Evolutionary conservation across 2,797 vertebrate species (phyloP).

Genomic region (Acipenser ruthenus): DNA sequence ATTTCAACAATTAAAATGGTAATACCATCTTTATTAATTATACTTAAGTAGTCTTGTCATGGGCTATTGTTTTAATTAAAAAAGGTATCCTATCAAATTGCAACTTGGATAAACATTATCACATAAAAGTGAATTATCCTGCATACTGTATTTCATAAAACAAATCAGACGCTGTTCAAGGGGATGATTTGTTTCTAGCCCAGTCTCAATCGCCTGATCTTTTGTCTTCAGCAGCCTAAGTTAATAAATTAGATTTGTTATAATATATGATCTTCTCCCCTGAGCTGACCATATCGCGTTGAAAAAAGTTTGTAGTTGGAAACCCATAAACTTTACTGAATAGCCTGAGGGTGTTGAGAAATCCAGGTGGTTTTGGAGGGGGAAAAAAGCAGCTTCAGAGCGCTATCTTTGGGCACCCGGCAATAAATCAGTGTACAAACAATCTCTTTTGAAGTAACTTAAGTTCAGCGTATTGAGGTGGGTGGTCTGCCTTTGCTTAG

Average conservation of each 20-base stretch:
- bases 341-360: slow-evolving; percentile 25
- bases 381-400: not conserved
- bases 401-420: not conserved
- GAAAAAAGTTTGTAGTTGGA: slow-evolving; percentile 31
- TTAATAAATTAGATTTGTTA: slow-evolving; percentile 27
- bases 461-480: not conserved
- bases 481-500: not conserved
- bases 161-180: too few relatives aligned
- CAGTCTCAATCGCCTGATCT: too few relatives aligned
- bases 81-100: too few relatives aligned
- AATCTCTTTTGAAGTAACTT: not conserved
- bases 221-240: too few relatives aligned
- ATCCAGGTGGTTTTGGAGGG: slow-evolving; percentile 29
- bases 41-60: too few relatives aligned
- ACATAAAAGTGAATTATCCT: too few relatives aligned
- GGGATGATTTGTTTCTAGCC: too few relatives aligned
- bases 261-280: slow-evolving; percentile 13
- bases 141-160: too few relatives aligned
- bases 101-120: too few relatives aligned
- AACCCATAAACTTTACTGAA: slow-evolving; percentile 32
- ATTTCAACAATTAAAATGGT: too few relatives aligned
- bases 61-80: too few relatives aligned
- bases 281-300: slow-evolving; percentile 10
- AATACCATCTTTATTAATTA: too few relatives aligned
- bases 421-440: not conserved